Evolutionary conservation across 2,888 invertebrate species (phyloP), one percentile per base, ranked within the genome.

Genomic region (Sericinus montela): DNA sequence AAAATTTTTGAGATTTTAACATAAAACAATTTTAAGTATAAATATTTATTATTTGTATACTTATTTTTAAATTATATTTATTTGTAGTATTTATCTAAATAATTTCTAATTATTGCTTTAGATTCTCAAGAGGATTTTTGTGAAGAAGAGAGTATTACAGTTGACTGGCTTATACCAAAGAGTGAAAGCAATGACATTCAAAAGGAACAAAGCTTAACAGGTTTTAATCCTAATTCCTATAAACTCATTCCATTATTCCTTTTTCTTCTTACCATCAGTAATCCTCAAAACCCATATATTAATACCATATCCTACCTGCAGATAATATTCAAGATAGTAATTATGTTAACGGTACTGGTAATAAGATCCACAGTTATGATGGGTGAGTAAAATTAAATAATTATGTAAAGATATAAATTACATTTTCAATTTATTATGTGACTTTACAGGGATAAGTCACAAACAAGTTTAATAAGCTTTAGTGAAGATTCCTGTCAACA

Each of bases 121-220:
- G 81, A 80, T 60, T 63, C 69, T 29, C 71, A 67, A 60, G 82
- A 82, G 39, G 78, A 78, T 30, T 67, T 69, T 47, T 75, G 69
- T 65, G 83, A 81, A 54, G 82, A 82, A 61, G 82, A 83, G 34
- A 78, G 66, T 45, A 66, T 75, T 53, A 77, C 84, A 47, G 65
- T 81, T 48, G 78, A 84, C 46, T 86, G 84, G 85, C 51, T 74
- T 8, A 56, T 70, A 29, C 47, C 69, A 29, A 66, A 65, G 15
- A 72, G 65, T 57, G 23, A 35, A 32, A 62, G 59, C 29, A 62
- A 62, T 23, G 38, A 52, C 8, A 29, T 34, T 14, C 50, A 57
- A 43, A 58, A 63, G 51, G 55, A 57, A 32, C 36, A 60, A 37
- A 64, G 66, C 49, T 52, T 62, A 54, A 54, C 75, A 83, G 80